Conservation (phyloP, 2,113 vertebrate genomes). For the Puma concolor region DNA sequence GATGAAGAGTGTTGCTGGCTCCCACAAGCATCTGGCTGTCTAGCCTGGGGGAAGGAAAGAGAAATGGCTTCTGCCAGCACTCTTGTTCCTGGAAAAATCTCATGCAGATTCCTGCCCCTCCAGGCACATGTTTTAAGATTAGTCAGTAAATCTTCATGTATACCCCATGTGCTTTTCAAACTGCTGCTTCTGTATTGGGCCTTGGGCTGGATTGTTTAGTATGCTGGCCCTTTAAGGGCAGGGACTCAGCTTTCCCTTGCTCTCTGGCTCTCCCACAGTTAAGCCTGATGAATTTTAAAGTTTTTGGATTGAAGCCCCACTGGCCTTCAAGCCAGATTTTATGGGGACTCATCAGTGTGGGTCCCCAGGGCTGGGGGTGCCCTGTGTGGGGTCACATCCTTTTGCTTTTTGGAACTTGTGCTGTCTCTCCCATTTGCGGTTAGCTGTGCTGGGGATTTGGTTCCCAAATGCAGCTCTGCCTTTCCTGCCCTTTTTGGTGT, state of each 20-base stretch:
- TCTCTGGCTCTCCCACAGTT: not conserved
- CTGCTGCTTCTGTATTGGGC: not conserved
- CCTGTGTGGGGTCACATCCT: not conserved
- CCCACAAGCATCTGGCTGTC: not conserved
- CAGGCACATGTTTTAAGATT: not conserved
- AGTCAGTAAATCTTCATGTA: not conserved
- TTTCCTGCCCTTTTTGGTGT: not conserved
- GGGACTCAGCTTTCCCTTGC: not conserved
- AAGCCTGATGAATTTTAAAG: not conserved
- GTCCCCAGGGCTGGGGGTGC: not conserved
- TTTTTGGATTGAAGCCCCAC: not conserved
- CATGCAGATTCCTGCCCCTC: not conserved
- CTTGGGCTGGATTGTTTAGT: not conserved
- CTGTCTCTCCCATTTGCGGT: not conserved
- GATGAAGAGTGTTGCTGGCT: not conserved
- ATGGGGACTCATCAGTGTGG: not conserved
- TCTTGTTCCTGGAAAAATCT: not conserved
- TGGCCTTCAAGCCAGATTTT: not conserved
- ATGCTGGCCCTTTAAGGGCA: not conserved
- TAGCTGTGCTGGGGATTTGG: not conserved
- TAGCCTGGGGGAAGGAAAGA: not conserved
- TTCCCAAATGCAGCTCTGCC: not conserved
- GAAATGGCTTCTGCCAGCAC: not conserved
- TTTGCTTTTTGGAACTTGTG: not conserved
- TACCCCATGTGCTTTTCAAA: not conserved